Conservation (phyloP, 2,113 vertebrate species). For the Nettapus auritus region DNA sequence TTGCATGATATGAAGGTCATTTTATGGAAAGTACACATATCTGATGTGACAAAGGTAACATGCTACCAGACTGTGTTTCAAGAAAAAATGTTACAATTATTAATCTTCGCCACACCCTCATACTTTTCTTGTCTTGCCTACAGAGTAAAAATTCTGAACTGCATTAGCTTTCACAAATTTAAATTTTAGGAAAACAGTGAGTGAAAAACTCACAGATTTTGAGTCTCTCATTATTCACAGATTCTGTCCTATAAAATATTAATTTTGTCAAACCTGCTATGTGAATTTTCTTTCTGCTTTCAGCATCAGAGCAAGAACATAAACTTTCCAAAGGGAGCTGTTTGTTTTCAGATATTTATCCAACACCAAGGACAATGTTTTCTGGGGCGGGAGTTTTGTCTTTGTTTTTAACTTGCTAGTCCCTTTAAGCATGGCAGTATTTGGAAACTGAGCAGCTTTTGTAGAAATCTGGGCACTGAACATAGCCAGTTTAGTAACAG, state of each 20-base stretch:
- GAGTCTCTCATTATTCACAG: neutral
- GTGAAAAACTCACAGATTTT: neutral
- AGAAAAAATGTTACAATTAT: neutral
- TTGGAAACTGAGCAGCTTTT: neutral
- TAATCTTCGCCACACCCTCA: no score
- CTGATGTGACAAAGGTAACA: slow-evolving; percentile 24
- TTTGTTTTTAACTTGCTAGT: neutral
- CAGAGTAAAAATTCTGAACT: neutral
- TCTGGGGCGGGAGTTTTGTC: neutral
- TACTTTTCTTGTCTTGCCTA: no score
- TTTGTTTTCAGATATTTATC: neutral
- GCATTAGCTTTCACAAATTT: neutral
- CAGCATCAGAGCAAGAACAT: neutral
- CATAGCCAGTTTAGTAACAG: slow-evolving; percentile 68
- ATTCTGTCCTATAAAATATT: neutral
- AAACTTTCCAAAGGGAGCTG: neutral
- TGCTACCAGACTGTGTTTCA: neutral
- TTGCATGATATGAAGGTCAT: slow-evolving; percentile 46
- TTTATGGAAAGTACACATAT: slow-evolving; percentile 15
- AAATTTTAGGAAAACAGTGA: neutral
- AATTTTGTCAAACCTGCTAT: neutral
- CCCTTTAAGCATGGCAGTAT: neutral
- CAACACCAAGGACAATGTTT: neutral
- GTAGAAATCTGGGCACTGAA: neutral
- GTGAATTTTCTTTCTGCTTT: neutral